Evolutionary conservation across 2,888 invertebrate species (phyloP), one percentile per base, ranked within the genome.

Genomic region (Villa cingulata): DNA sequence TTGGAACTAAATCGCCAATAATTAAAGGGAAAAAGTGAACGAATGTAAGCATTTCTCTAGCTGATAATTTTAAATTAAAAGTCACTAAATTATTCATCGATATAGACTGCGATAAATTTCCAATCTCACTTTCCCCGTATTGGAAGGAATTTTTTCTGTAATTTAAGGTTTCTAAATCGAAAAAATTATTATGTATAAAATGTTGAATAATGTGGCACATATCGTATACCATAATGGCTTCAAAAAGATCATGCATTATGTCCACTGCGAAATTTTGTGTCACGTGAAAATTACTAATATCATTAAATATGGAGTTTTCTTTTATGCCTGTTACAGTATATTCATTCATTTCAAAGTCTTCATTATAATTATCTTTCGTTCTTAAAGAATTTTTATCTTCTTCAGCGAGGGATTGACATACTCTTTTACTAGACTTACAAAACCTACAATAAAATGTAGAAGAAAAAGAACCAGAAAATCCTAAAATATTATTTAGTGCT

Each of bases 211-310:
- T 19, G 4, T 17, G 17, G 14, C 42, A 18, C 19, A 42, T 10
- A 42, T 37, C 38, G 16, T 37, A 44, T 10, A 37, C 14, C 20
- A 19, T 38, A 9, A 43, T 20, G 4, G 37, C 43, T 43, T 43
- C 37, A 12, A 43, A 43, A 15, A 44, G 37, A 27, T 44, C 44
- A 44, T 38, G 44, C 44, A 44, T 32, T 32, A 32, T 34, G 27
- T n/a, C 32, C 9, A 34, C 42, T 6, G 43, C 12, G n/a, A 36
- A n/a, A 37, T 43, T 43, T 19, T 43, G 37, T 10, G 16, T 16
- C 16, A 38, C 44, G 27, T 44, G 44, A 17, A 44, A 44, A 12
- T 19, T 37, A 23, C 2, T 23, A 37, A 44, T n/a, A 9, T 27
- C 15, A 23, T 44, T 44, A 18, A 44, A 44, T 37, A 44, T 29